phyloP scores from a whole-genome alignment of 23 tunicate genomes.

The Botrylloides violaceus region DNA sequence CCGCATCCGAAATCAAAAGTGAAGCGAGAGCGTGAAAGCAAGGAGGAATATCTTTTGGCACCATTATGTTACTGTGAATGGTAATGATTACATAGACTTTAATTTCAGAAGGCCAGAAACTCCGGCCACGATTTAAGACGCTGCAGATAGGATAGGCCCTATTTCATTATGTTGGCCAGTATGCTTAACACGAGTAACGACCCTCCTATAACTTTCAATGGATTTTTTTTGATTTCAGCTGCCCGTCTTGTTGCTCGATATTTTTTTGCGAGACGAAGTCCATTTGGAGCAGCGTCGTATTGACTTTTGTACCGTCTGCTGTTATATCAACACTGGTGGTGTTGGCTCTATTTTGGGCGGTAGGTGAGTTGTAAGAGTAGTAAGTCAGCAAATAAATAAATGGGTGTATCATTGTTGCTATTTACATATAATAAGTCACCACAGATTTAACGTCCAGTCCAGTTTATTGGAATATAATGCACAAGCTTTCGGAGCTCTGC shows the following conservation, averaged over 20 bases:
- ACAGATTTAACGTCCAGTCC: too few species aligned
- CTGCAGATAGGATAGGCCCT: too few species aligned
- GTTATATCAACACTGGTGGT: background rate
- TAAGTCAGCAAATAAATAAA: too few species aligned
- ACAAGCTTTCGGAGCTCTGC: too few species aligned
- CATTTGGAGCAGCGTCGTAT: background rate
- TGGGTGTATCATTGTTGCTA: too few species aligned
- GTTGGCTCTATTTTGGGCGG: slow-evolving; percentile 10
- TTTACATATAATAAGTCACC: too few species aligned
- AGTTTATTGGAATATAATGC: too few species aligned
- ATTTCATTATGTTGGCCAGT: too few species aligned
- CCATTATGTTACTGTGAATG: slow-evolving; percentile 17
- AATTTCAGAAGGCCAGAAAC: background rate
- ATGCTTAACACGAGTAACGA: too few species aligned
- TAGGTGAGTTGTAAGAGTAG: background rate
- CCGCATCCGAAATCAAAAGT: background rate
- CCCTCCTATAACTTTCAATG: too few species aligned
- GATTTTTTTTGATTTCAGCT: slow-evolving; percentile 8
- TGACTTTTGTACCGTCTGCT: slow-evolving; percentile 2
- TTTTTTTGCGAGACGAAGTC: slow-evolving; percentile 7
- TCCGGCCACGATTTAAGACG: background rate
- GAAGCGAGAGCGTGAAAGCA: background rate
- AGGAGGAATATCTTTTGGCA: slow-evolving; percentile 3
- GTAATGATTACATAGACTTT: background rate
- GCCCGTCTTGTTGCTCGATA: background rate